Percentiles rank a stretch among this genome's conserved stretches.
phyloP scores from a whole-genome alignment of 2,113 vertebrate genomes.

The Callochromis pleurospilus region DNA sequence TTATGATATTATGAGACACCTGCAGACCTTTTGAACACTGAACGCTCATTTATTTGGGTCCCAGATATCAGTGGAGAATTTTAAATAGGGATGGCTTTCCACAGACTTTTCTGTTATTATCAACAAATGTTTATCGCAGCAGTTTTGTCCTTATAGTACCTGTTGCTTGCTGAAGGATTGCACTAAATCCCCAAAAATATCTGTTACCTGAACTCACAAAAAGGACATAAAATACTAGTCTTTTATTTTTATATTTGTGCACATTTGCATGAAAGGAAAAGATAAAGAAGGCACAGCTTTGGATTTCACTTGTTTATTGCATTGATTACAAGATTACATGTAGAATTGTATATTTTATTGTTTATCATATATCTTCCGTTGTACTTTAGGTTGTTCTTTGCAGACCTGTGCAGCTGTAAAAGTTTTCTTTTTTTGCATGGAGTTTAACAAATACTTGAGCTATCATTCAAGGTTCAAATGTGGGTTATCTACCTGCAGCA shows the following conservation, averaged over 20 bases:
- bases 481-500: neutral
- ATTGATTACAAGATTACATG: neutral
- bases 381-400: neutral
- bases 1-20: constrained; percentile 46
- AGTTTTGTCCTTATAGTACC: neutral
- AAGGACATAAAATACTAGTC: neutral
- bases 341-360: neutral
- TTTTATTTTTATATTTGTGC: neutral
- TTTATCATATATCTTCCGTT: neutral
- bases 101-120: neutral
- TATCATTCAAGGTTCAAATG: neutral
- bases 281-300: neutral
- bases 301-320: neutral
- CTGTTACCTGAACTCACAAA: neutral
- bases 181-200: neutral
- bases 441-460: neutral
- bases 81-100: constrained; percentile 3
- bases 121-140: neutral
- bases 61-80: neutral
- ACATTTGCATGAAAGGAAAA: neutral
- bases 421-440: neutral
- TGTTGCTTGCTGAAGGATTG: neutral
- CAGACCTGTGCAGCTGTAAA: neutral
- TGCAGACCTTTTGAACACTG: constrained; percentile 22
- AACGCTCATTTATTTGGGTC: constrained; percentile 22